Conservation (phyloP, 2,888 invertebrate species). For the Conistra vaccinii region DNA sequence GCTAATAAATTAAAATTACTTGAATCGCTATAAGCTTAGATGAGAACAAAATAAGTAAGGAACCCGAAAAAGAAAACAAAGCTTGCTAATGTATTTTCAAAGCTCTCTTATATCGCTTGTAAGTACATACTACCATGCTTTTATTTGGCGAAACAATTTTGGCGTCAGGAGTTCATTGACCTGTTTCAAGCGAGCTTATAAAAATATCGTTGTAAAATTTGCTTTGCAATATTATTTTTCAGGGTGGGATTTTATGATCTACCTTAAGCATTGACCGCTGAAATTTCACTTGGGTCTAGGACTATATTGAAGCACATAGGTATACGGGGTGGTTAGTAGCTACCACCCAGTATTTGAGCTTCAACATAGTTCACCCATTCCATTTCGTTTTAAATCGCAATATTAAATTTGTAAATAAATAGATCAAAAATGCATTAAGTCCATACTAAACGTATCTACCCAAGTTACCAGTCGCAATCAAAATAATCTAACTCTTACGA, state of each 20-base stretch:
- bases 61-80: conserved; percentile 10
- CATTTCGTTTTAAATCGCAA: background rate
- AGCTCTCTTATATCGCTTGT: conserved; percentile 23
- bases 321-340: background rate
- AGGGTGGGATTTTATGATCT: background rate
- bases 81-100: conserved; percentile 18
- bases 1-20: conserved; percentile 23
- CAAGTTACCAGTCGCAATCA: background rate
- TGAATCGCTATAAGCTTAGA: background rate
- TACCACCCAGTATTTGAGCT: background rate
- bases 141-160: conserved; percentile 43
- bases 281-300: background rate
- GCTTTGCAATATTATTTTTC: background rate
- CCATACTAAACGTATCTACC: background rate
- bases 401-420: background rate
- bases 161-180: conserved; percentile 46
- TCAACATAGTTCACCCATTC: background rate
- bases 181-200: conserved; percentile 34
- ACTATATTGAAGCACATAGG: background rate
- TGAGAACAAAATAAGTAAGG: conserved; percentile 5
- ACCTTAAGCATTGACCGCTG: background rate
- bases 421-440: background rate
- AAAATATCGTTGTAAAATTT: conserved; percentile 19
- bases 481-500: conserved; percentile 9
- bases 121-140: conserved; percentile 2